A percentile compares a stretch with the other conserved stretches of the same genome.
These are phyloP conservation scores for Ispidina lecontei DNA, from an alignment of 2,797 vertebrate genomes.

Conservation along the genomic window DNA sequence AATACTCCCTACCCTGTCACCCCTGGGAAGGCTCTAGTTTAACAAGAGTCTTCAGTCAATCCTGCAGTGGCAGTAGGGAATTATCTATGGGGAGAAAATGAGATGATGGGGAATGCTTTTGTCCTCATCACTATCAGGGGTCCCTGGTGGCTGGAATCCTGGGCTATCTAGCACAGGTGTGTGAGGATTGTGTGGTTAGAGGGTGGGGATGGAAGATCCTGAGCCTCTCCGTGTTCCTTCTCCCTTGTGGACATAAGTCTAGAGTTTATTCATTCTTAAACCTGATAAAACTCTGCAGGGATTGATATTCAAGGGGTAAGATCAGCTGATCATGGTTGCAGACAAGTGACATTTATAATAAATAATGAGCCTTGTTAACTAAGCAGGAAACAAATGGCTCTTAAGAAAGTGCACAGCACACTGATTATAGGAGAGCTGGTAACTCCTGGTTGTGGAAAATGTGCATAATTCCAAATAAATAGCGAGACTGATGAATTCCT, in stretches of 20 bases:
- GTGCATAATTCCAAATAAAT: not conserved
- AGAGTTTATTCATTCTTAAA: not conserved
- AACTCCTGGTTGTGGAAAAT: conserved; percentile 16
- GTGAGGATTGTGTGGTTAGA: not conserved
- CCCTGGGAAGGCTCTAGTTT: not conserved
- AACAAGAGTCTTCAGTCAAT: not conserved
- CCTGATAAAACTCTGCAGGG: not conserved
- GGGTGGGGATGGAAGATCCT: not conserved
- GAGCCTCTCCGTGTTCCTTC: not conserved
- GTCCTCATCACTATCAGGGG: not conserved
- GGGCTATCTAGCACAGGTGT: not conserved
- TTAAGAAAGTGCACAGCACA: not conserved
- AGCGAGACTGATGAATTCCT: not conserved
- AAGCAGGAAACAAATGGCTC: not conserved
- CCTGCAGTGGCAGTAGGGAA: not conserved
- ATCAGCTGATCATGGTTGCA: not conserved
- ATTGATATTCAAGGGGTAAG: not conserved
- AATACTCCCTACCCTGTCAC: too few relatives aligned
- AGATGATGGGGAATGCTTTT: not conserved
- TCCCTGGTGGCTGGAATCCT: not conserved
- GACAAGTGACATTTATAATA: not conserved
- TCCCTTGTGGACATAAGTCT: fast-evolving
- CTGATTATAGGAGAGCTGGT: not conserved
- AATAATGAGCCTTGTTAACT: not conserved
- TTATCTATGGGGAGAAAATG: not conserved